Conservation (phyloP, 2,888 invertebrate genomes). For the Miltochrista miniata region DNA sequence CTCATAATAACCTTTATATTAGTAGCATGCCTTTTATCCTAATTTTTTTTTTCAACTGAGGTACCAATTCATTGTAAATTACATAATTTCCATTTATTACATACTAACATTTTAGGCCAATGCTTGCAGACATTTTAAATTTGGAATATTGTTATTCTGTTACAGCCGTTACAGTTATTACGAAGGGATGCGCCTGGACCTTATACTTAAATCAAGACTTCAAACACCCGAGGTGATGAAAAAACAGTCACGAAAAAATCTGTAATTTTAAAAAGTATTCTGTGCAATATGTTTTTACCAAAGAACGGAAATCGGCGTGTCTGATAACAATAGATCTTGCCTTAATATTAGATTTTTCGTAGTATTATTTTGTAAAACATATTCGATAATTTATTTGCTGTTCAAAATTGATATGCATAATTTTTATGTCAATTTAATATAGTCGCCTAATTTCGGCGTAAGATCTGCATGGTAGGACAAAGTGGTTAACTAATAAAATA, state of each 20-base stretch:
- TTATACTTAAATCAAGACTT: conserved; percentile 55
- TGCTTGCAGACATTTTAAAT: conserved; percentile 6
- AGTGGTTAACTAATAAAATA: too few relatives aligned
- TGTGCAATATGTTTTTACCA: conserved; percentile 31
- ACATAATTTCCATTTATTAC: conserved; percentile 11
- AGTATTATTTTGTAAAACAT: conserved; percentile 1
- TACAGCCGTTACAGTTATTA: conserved; percentile 49
- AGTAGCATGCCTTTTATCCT: conserved; percentile 22
- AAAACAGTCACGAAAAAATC: conserved; percentile 16
- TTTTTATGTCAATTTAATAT: neutral
- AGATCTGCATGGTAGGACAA: too few relatives aligned
- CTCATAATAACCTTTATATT: neutral
- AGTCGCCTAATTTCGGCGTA: too few relatives aligned
- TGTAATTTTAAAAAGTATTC: conserved; percentile 22
- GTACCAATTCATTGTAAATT: conserved; percentile 21
- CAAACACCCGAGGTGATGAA: conserved; percentile 31
- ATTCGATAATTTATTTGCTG: neutral
- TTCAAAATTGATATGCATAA: neutral
- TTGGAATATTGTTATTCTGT: conserved; percentile 32
- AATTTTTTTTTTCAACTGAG: neutral
- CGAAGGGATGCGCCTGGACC: conserved; percentile 46
- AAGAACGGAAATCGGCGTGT: conserved; percentile 25
- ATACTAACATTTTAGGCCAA: conserved; percentile 3
- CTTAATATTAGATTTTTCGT: conserved; percentile 17
- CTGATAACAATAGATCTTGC: conserved; percentile 24